Conservation (phyloP, 2,797 vertebrate species). For the Arctocebus calabarensis region DNA sequence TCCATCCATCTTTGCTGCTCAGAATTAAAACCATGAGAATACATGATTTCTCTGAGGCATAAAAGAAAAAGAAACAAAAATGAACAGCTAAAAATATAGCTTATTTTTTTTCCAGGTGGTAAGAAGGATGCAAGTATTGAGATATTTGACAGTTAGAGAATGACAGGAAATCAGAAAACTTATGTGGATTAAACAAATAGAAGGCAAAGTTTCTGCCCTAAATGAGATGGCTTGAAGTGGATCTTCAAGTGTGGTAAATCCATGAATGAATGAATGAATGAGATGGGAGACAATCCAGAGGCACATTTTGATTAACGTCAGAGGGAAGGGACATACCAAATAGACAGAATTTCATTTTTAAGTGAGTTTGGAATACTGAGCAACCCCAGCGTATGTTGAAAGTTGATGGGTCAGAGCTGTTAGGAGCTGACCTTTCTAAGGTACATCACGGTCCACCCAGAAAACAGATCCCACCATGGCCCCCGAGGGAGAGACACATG, state of each 20-base stretch:
- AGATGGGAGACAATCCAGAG: background rate
- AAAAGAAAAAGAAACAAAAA: background rate
- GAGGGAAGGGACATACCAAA: background rate
- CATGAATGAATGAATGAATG: background rate
- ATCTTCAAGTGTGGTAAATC: background rate
- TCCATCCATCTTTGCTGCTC: background rate
- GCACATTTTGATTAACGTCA: background rate
- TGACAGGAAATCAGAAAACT: background rate
- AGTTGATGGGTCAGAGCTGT: background rate
- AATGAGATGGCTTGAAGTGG: background rate
- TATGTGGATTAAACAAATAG: background rate
- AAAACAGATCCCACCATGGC: background rate
- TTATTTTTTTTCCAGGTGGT: background rate
- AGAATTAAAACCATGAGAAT: constrained; percentile 34
- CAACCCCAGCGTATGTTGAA: background rate
- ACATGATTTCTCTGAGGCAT: background rate
- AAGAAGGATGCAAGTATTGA: background rate
- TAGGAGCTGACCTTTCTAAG: background rate
- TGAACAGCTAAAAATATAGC: background rate
- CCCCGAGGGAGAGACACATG: background rate
- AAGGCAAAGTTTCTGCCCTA: background rate
- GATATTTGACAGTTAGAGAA: background rate
- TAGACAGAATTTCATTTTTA: background rate
- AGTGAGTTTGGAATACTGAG: background rate
- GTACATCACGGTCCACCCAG: background rate